phyloP scores from a whole-genome alignment of 2,797 vertebrate species.

The Melanogrammus aeglefinus region DNA sequence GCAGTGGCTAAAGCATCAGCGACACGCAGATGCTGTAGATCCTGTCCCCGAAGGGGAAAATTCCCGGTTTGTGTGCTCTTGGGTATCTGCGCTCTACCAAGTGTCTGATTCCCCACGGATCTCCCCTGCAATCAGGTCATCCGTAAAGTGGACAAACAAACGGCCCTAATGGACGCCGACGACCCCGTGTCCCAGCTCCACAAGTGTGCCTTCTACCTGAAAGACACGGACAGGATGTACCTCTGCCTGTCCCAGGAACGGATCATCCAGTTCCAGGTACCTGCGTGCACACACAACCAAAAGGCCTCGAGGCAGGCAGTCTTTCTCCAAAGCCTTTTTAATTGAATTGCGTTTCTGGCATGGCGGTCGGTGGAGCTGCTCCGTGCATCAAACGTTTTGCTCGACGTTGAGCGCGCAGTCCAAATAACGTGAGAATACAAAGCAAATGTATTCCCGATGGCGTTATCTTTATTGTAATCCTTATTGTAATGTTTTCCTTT shows the following conservation, averaged over 20 bases:
- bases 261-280: slow-evolving; percentile 98
- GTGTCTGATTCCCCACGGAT: not conserved
- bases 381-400: not conserved
- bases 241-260: slow-evolving; percentile 94
- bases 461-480: not conserved
- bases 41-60: not conserved
- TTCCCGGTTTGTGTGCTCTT: not conserved
- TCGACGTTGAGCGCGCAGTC: not conserved
- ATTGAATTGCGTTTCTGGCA: no score
- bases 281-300: not conserved
- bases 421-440: not conserved
- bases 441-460: not conserved
- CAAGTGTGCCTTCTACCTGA: slow-evolving; percentile 76
- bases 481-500: not conserved
- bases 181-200: slow-evolving; percentile 77
- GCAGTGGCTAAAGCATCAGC: not conserved
- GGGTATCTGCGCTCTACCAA: not conserved
- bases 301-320: no score
- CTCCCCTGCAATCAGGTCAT: slow-evolving; percentile 58
- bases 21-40: no score
- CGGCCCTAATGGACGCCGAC: slow-evolving; percentile 69
- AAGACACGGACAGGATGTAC: slow-evolving; percentile 77
- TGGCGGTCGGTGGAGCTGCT: not conserved
- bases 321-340: no score
- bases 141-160: slow-evolving; percentile 76